Evolutionary conservation across 2,113 vertebrate species (phyloP), one percentile per base, ranked within the genome.

Genomic region (Phyllostomus discolor): DNA sequence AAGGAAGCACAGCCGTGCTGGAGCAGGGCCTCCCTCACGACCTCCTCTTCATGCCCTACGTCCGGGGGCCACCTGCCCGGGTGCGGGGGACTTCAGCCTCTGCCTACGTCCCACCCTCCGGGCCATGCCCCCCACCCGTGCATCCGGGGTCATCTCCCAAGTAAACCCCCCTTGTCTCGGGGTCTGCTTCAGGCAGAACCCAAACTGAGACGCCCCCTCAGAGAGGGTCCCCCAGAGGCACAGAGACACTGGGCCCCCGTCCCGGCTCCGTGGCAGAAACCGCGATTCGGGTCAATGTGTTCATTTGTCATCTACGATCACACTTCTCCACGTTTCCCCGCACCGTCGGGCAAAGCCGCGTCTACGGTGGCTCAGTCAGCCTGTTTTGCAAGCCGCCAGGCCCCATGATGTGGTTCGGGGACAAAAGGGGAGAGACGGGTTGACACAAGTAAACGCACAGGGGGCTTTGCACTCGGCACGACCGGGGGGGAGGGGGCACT

Each of bases 241-340:
- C 64, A 76, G 80, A 48, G 26, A n/a, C 17, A 46, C 19, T 15
- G 38, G 57, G 66, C 69, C 54, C 16, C 22, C 54, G n/a, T 7
- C 28, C 57, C 64, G 28, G 38, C 17, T 38, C 38, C 81, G 7
- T 0, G 10, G n/a, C 73, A 82, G 41, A 89, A 93, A 57, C 41
- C 31, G 19, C 17, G 89, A 43, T 79, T 38, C 78, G 69, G 89
- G 62, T 93, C 73, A 94, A 5, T 72, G 2, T n/a, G 52, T 85
- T 41, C 35, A 48, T 79, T 52, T 91, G 52, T 78, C 64, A 24
- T 41, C 64, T 69, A 69, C 79, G 28, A 62, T 2, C 10, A 15
- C 17, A 26, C 66, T 73, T 87, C 84, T 62, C 43, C 48, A 7
- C 12, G 22, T 70, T 26, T 83, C 64, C 84, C 52, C 41, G 38